Conservation (phyloP, 1,140 invertebrate species). For the Oreohelix idahoensis region DNA sequence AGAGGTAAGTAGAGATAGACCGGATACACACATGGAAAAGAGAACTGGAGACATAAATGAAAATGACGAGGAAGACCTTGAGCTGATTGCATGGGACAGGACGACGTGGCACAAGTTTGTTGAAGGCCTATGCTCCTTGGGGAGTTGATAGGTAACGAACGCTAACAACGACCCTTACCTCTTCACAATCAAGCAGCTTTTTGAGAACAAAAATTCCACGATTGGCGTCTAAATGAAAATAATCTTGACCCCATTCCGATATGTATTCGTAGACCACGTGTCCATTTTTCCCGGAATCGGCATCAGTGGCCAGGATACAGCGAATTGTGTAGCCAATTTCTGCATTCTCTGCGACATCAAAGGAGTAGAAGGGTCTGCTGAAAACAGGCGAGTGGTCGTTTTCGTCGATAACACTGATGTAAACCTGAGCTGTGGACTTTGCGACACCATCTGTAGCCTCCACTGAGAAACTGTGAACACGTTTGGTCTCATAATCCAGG, state of each 20-base stretch:
- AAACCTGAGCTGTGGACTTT: conserved; percentile 77
- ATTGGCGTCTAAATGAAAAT: conserved; percentile 65
- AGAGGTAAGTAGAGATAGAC: too few relatives aligned
- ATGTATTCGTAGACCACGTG: conserved; percentile 71
- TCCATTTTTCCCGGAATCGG: conserved; percentile 75
- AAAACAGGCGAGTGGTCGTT: conserved; percentile 96
- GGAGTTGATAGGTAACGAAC: too few relatives aligned
- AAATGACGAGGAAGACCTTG: too few relatives aligned
- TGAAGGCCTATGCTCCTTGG: too few relatives aligned
- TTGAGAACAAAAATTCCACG: conserved; percentile 69
- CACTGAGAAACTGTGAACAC: conserved; percentile 84
- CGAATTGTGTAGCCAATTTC: conserved; percentile 72
- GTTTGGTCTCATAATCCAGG: conserved; percentile 86
- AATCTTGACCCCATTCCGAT: conserved; percentile 61
- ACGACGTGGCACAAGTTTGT: too few relatives aligned
- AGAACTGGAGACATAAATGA: too few relatives aligned
- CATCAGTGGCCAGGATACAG: conserved; percentile 72
- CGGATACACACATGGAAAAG: too few relatives aligned
- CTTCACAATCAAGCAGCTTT: conserved; percentile 71
- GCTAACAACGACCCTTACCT: too few relatives aligned
- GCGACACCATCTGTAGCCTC: conserved; percentile 82
- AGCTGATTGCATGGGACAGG: too few relatives aligned
- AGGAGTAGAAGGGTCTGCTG: conserved; percentile 85
- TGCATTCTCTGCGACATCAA: conserved; percentile 86
- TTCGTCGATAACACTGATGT: conserved; percentile 82